Base-by-base conservation (phyloP, 2,888 invertebrate species). In the Rhyacophila evoluta region DNA sequence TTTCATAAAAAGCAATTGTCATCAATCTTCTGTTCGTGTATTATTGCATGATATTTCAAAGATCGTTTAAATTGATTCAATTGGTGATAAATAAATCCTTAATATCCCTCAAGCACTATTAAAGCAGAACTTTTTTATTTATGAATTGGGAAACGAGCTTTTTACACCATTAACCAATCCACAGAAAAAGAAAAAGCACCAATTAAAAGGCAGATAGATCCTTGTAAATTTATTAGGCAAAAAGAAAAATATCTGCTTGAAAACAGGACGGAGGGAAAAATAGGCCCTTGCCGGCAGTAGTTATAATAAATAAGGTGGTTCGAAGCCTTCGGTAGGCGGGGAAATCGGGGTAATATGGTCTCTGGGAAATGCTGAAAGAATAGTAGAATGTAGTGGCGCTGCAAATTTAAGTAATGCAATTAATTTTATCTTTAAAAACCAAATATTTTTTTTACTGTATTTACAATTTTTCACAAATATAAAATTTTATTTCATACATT, bases 221-320 rank as follows among this genome's bases (percentile, higher is more conserved):
- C 72, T 39, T 79, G 75, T 79, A 79, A 79, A 74, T 79, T 79
- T 79, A 79, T 79, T 79, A 79, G 78, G 67, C 74, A 72, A 67
- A 39, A 75, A 79, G 55, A 55, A 55, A 55, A 55, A 55, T 55
- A 55, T 55, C 55, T 55, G 55, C 25, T 55, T 5, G 55, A 55
- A 55, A 55, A 55, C 25, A 55, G 55, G 55, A 55, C 55, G 15
- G 25, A 55, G 55, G 55, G 55, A 55, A 55, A 55, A 55, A 41
- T 41, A 55, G 55, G 19, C 55, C 8, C 25, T 55, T 55, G 15
- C 55, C 19, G 55, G 55, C 55, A 55, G 19, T 55, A 55, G 55
- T 55, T 55, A 55, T 55, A 55, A 55, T 55, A 55, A 55, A 55
- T 55, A 55, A 55, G 55, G 55, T 19, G 25, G 55, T 2, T 55